Base-by-base conservation (phyloP, 35 echinoderm and acorn worm species). In the Patiria miniata region DNA sequence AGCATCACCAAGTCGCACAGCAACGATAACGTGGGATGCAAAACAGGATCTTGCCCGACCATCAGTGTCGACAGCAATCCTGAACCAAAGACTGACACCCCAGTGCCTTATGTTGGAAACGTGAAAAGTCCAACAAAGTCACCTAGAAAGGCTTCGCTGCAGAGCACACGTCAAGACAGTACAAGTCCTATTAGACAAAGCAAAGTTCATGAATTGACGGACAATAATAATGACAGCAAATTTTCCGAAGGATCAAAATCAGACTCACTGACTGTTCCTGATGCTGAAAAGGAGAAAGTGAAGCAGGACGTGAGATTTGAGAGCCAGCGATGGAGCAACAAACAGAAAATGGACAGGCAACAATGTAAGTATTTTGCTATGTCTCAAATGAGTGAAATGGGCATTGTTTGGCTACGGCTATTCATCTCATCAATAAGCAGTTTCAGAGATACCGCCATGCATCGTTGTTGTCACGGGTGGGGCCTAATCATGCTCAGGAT, bases 281-380 rank as follows among this genome's bases (percentile, higher is more conserved):
- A 73, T 22, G 21, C 14, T 10, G 65, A 23, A 34, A 34, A 1
- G 26, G 65, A 73, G 26, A 73, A 30, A 36, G 26, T 10, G n/a
- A n/a, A n/a, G n/a, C n/a, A n/a, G n/a, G 65, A 73, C 8, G 65
- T 22, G 14, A 23, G 34, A 34, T 26, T 12, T 28, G 26, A 73
- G 34, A 73, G 10, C 29, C 29, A 34, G 34, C 23, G 65, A 73
- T 73, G 65, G 65, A 73, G 65, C 34, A 73, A 73, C 26, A 73
- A 73, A 73, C 65, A 73, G 26, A 73, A 30, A 36, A 10, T 73
- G 26, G 34, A 73, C 65, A 73, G 34, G 9, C 19, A 73, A 1
- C 65, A 73, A 73, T 36, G 65, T 73, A 9, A 73, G 65, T 73
- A 73, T 9, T n/a, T n/a, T n/a, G n/a, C n/a, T n/a, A n/a, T n/a